A percentile compares a stretch with the other conserved stretches of the same genome.
These are phyloP conservation scores for Pseudococcus jackbeardsleyi DNA, from an alignment of 2,888 invertebrate genomes.

Conservation along the genomic window DNA sequence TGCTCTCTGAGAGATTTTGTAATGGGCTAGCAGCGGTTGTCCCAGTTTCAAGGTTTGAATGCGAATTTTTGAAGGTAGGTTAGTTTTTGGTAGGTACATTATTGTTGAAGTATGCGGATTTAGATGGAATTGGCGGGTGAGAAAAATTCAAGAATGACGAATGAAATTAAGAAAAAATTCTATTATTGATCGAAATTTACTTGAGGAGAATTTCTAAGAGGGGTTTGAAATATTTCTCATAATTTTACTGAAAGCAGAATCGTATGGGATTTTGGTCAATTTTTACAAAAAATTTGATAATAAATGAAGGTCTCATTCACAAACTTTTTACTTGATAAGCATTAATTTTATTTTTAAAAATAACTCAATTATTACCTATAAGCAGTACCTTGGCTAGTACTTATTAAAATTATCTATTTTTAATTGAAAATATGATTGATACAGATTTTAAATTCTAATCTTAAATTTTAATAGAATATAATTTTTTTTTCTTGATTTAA, in stretches of 20 bases:
- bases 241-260: background rate
- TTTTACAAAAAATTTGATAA: too few species aligned
- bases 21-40: background rate
- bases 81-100: background rate
- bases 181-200: background rate
- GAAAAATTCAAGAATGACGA: background rate
- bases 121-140: background rate
- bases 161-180: background rate
- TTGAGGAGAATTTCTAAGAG: background rate
- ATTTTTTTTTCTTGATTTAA: too few species aligned
- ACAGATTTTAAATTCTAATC: too few species aligned
- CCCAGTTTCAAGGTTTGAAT: background rate
- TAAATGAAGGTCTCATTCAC: too few species aligned
- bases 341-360: too few species aligned
- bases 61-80: background rate
- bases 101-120: background rate
- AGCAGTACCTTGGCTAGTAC: too few species aligned
- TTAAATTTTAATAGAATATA: too few species aligned
- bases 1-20: background rate
- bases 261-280: too few species aligned
- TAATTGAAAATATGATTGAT: too few species aligned
- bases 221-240: background rate
- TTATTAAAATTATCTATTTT: too few species aligned
- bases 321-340: too few species aligned
- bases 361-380: too few species aligned